A percentile compares a stretch with the other conserved stretches of the same genome.
Conservation (phyloP, 92 coral and sea anemone genomes). For the Blastomussa wellsi region DNA sequence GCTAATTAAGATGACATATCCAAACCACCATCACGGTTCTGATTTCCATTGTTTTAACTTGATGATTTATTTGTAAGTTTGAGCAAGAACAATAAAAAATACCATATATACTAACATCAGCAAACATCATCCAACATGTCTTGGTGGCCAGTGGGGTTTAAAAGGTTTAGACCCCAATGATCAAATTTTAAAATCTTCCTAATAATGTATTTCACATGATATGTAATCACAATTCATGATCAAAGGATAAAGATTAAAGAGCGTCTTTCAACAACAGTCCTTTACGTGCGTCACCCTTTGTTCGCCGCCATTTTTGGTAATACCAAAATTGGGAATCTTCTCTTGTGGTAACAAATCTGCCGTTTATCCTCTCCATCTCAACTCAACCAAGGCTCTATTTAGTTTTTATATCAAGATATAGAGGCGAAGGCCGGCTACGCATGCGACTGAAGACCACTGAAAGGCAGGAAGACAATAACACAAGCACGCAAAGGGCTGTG, state of each 20-base stretch:
- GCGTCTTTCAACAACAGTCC: too few species aligned
- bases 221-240: slow-evolving; percentile 23
- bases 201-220: slow-evolving; percentile 26
- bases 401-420: too few species aligned
- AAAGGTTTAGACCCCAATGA: slow-evolving; percentile 33
- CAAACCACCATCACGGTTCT: slow-evolving; percentile 11
- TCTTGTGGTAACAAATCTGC: too few species aligned
- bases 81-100: slow-evolving; percentile 1
- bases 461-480: too few species aligned
- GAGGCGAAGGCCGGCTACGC: too few species aligned
- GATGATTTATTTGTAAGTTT: slow-evolving; percentile 12
- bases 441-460: too few species aligned
- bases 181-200: slow-evolving; percentile 18
- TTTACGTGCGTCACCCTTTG: too few species aligned
- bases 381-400: too few species aligned
- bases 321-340: too few species aligned
- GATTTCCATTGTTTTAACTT: slow-evolving; percentile 11
- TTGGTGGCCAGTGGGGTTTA: slow-evolving; percentile 17
- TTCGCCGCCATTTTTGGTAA: too few species aligned
- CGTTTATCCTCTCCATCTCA: too few species aligned
- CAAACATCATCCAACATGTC: slow-evolving; percentile 11
- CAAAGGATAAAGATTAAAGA: slow-evolving; percentile 26
- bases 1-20: slow-evolving; percentile 3
- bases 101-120: slow-evolving; percentile 1
- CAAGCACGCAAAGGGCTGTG: too few species aligned